Evolutionary conservation across 2,888 invertebrate species (phyloP), one percentile per base, ranked within the genome.

Genomic region (Miltochrista miniata): DNA sequence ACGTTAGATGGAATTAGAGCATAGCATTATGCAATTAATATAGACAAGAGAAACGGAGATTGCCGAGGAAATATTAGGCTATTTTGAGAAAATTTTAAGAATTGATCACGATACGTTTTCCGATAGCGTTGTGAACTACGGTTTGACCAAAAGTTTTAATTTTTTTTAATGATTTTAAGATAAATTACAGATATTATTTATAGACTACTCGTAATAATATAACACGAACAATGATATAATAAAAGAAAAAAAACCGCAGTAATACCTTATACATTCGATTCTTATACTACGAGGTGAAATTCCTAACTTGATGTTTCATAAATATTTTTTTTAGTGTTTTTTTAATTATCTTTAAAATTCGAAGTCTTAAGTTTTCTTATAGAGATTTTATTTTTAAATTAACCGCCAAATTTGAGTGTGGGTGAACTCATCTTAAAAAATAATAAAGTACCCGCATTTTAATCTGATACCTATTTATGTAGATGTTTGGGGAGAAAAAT

Each of bases 371-470:
- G 45, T 49, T 51, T 42, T 46, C 57, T 50, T 51, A 54, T 35
- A 34, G 36, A 47, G 33, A 47, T 44, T 48, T 41, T 42, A 18
- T 41, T 51, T 24, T 33, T 58, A 39, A 50, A 51, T 41, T 52
- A 49, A 45, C 37, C 12, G 35, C 46, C 30, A 59, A 36, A 35
- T 13, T n/a, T 31, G 50, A 57, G 30, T 55, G 53, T 59, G 62
- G 64, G 64, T 64, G 64, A 64, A 64, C 64, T 64, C 65, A 48
- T 53, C 1, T 14, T 30, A 29, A 33, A 13, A 14, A 13, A 11
- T 30, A 29, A 33, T 11, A 14, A 13, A 11, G 7, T 33, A 12
- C 39, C n/a, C 7, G 9, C n/a, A 13, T 11, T 34, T 40, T 31
- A 12, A 33, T 10, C 9, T 13, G 10, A 14, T 40, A 24, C n/a